These are phyloP conservation scores for Clinocottus analis DNA, from an alignment of 2,113 vertebrate genomes.

Conservation along the genomic window DNA sequence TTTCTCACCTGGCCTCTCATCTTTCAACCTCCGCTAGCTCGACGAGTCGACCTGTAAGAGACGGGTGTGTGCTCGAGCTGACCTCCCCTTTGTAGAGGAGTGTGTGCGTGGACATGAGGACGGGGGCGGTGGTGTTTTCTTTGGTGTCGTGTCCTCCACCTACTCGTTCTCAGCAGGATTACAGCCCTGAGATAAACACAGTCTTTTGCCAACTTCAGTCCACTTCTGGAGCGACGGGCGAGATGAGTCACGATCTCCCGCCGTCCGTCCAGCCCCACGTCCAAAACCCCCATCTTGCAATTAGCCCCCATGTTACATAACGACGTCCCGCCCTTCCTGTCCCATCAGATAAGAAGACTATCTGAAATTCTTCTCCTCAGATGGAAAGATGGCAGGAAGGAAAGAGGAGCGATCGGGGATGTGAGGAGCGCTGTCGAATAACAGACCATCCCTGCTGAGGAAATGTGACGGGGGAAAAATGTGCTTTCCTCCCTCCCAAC, in stretches of 20 bases:
- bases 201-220: background rate
- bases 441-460: slow-evolving; percentile 18
- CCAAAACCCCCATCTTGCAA: background rate
- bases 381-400: slow-evolving; percentile 34
- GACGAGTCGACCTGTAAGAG: slow-evolving; percentile 34
- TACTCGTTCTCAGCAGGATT: slow-evolving; percentile 48
- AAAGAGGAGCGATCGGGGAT: slow-evolving; percentile 30
- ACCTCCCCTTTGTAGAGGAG: slow-evolving; percentile 52
- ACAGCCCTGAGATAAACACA: slow-evolving; percentile 41
- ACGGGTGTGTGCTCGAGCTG: slow-evolving; percentile 35
- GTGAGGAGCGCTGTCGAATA: slow-evolving; percentile 50
- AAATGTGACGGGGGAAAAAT: slow-evolving; percentile 40
- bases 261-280: background rate
- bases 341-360: slow-evolving; percentile 51
- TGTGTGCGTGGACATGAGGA: slow-evolving; percentile 46
- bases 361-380: slow-evolving; percentile 19
- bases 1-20: slow-evolving; percentile 32
- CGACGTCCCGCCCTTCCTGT: slow-evolving; percentile 42
- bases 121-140: slow-evolving; percentile 25
- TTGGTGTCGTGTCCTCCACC: slow-evolving; percentile 29
- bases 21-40: slow-evolving; percentile 32
- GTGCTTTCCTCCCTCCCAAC: slow-evolving; percentile 32
- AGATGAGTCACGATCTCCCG: slow-evolving; percentile 21
- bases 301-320: slow-evolving; percentile 13
- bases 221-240: background rate